Evolutionary conservation across 1,140 invertebrate genomes (phyloP).

Genomic region (Periplaneta americana): DNA sequence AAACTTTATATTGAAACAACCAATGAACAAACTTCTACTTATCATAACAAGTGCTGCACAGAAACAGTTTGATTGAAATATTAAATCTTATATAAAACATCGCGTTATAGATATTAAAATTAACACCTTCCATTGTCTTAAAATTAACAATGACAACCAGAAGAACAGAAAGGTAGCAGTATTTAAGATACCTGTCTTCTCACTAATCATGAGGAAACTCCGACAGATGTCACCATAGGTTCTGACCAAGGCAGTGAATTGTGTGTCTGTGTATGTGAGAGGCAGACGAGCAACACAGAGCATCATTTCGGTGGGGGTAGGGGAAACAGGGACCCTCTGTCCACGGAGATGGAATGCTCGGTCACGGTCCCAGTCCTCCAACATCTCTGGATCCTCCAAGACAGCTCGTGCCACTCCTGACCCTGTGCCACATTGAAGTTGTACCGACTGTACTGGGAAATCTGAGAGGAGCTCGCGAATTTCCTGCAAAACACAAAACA

Average conservation of each 20-base stretch:
- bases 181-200: slow-evolving; percentile 41
- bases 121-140: too few species aligned
- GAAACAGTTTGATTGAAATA: neutral
- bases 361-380: slow-evolving; percentile 36
- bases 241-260: slow-evolving; percentile 42
- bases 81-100: too few species aligned
- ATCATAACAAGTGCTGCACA: too few species aligned
- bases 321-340: slow-evolving; percentile 38
- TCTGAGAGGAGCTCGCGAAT: slow-evolving; percentile 34
- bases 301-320: slow-evolving; percentile 45
- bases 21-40: too few species aligned
- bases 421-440: slow-evolving; percentile 29
- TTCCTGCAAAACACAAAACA: slow-evolving; percentile 27
- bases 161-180: neutral
- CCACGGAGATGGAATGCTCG: slow-evolving; percentile 35
- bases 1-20: too few species aligned
- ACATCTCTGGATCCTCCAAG: slow-evolving; percentile 35
- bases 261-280: slow-evolving; percentile 38
- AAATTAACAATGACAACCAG: neutral
- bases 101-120: too few species aligned
- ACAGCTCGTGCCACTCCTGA: slow-evolving; percentile 35
- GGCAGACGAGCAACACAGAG: slow-evolving; percentile 51
- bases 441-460: slow-evolving; percentile 34
- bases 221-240: slow-evolving; percentile 43
- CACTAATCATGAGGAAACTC: slow-evolving; percentile 49